Percentiles rank a stretch among this genome's conserved stretches.
These are phyloP conservation scores for Peromyscus californicus DNA, from an alignment of 2,113 vertebrate species.

Conservation along the genomic window DNA sequence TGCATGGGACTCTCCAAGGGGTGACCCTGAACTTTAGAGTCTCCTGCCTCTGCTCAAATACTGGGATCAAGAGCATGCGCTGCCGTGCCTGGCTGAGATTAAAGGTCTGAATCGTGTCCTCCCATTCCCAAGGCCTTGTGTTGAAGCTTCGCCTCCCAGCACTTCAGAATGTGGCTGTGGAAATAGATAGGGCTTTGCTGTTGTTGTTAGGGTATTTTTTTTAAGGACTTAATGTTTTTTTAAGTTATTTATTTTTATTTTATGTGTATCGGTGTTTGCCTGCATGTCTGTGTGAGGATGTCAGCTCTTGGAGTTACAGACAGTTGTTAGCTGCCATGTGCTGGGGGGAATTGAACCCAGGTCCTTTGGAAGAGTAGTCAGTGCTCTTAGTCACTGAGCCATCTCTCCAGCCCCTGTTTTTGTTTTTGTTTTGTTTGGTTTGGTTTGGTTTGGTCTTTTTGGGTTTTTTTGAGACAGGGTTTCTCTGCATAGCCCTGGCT, in stretches of 20 bases:
- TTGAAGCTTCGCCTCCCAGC: neutral
- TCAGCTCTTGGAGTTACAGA: too few species aligned
- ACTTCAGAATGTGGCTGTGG: neutral
- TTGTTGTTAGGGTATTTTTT: too few species aligned
- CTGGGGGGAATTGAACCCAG: too few species aligned
- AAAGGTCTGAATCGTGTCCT: neutral
- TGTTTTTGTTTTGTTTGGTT: neutral
- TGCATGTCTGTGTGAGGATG: too few species aligned
- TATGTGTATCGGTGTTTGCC: too few species aligned
- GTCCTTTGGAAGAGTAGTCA: too few species aligned
- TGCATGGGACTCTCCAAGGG: neutral
- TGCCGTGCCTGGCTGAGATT: neutral
- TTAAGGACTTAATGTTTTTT: too few species aligned
- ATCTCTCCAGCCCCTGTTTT: too few species aligned
- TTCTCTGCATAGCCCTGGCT: neutral
- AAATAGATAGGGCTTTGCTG: neutral
- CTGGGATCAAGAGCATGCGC: neutral
- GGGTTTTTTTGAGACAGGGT: neutral
- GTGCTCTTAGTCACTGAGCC: too few species aligned
- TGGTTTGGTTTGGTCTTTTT: neutral
- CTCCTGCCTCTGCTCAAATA: neutral
- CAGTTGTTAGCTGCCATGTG: too few species aligned
- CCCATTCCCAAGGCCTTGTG: neutral
- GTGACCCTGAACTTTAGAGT: neutral
- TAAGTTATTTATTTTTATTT: too few species aligned